Conservation (phyloP, 2,113 vertebrate species). For the Plotosus lineatus region DNA sequence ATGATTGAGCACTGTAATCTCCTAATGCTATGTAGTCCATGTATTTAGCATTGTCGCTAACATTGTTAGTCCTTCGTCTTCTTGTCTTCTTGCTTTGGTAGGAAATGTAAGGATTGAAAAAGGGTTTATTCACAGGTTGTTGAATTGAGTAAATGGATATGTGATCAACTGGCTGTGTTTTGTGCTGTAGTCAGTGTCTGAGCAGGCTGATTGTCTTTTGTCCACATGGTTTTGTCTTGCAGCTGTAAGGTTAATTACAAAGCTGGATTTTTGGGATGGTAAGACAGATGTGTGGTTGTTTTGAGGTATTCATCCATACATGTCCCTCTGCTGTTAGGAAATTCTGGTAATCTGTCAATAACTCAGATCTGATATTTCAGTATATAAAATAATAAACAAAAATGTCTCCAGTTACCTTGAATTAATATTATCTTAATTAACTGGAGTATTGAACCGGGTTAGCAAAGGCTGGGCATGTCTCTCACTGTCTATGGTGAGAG, state of each 20-base stretch:
- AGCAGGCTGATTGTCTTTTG: conserved; percentile 26
- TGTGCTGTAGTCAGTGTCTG: conserved; percentile 12
- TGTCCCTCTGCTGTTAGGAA: not conserved
- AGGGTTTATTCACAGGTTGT: not conserved
- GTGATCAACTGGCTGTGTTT: not conserved
- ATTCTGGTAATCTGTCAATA: not conserved
- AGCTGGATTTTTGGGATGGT: conserved; percentile 23
- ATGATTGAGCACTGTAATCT: conserved; percentile 52
- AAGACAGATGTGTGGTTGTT: not conserved
- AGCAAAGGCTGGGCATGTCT: no score
- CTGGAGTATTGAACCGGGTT: not conserved
- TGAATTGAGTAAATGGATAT: not conserved
- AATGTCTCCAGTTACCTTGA: not conserved
- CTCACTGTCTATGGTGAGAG: no score
- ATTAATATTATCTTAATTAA: not conserved
- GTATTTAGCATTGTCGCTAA: conserved; percentile 41
- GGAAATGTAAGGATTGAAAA: conserved; percentile 4
- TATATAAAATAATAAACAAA: no score
- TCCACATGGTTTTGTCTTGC: conserved; percentile 25
- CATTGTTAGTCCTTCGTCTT: conserved; percentile 17
- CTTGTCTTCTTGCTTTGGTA: conserved; percentile 18
- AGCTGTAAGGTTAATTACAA: conserved; percentile 10
- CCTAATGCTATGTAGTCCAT: conserved; percentile 31
- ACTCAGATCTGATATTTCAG: not conserved
- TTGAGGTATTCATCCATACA: not conserved